Percentiles rank a stretch among this genome's conserved stretches.
phyloP scores from a whole-genome alignment of 2,888 invertebrate species.

The Eudiplozoon nipponicum region DNA sequence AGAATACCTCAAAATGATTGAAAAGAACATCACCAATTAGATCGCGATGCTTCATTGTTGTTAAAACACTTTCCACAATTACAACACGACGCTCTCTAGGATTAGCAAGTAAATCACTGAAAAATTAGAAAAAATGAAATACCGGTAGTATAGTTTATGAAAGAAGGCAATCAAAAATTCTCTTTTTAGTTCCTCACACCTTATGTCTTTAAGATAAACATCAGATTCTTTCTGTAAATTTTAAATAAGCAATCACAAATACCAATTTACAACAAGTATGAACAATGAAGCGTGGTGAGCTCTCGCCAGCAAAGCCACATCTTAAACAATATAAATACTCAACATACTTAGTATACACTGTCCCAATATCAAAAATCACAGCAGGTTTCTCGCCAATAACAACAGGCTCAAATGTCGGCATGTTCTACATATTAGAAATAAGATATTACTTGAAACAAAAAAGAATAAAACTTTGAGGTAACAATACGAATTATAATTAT shows the following conservation, averaged over 20 bases:
- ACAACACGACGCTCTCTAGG: constrained; percentile 62
- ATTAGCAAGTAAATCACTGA: constrained; percentile 51
- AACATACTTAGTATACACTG: constrained; percentile 14
- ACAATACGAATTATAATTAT: too few relatives aligned
- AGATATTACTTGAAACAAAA: too few relatives aligned
- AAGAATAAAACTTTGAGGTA: too few relatives aligned
- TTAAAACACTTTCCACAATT: constrained; percentile 55
- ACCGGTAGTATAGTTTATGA: constrained; percentile 57
- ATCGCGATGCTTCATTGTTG: constrained; percentile 47
- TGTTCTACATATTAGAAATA: too few relatives aligned
- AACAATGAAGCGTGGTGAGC: constrained; percentile 53
- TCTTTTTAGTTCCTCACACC: constrained; percentile 11
- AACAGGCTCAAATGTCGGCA: constrained; percentile 6
- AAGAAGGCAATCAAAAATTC: constrained; percentile 55
- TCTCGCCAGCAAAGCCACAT: constrained; percentile 62
- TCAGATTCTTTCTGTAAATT: too few relatives aligned
- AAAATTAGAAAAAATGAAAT: constrained; percentile 20
- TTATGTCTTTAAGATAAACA: background rate
- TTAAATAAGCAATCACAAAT: background rate
- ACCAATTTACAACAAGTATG: constrained; percentile 30
- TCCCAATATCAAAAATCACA: constrained; percentile 15
- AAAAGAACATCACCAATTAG: constrained; percentile 63
- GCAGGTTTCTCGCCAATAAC: constrained; percentile 10
- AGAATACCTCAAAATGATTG: constrained; percentile 56
- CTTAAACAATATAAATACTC: too few relatives aligned